Evolutionary conservation across 1,140 invertebrate species (phyloP), one percentile per base, ranked within the genome.

Genomic region (Calosoma granatense): DNA sequence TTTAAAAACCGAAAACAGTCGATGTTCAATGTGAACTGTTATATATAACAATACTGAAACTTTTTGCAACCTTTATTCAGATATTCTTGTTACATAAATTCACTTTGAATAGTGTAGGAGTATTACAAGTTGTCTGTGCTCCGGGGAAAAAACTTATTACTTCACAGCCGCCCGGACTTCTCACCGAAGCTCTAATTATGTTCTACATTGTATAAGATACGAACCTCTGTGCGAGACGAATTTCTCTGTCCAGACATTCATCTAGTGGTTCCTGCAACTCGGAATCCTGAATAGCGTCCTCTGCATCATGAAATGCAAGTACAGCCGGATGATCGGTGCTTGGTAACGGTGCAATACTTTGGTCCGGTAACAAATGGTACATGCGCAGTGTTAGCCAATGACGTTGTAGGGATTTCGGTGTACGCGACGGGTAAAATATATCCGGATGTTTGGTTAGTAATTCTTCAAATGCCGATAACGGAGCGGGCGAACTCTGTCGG

Each of bases 381-480:
- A 97, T 92, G 71, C 94, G 94, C 73, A 98, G 83, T 20, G 93
- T 75, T 57, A 89, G 81, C 95, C 95, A 99, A 72, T 98, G 93
- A 26, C 81, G 81, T 64, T 88, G 79, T 22, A 99, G 72, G 11
- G 84, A 76, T 75, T 93, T 94, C 1, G 91, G 79, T 14, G 92
- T 97, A 62, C 96, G 80, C 20, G 86, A 82, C 51, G 85, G 83
- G 72, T 94, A 90, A 73, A 98, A 98, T 1, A 87, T 77, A 59
- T 89, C 82, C 0, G 87, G 80, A 72, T 94, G 88, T 66, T 87
- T 79, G 55, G 87, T 81, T n/a, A 97, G 71, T n/a, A 97, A 72
- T 63, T 91, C 85, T 74, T 92, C 86, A 70, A 97, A 96, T 41
- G 78, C 80, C 88, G 22, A 88, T 58, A 20, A 81, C 83, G 17